A percentile compares a stretch with the other conserved stretches of the same genome.
phyloP scores from a whole-genome alignment of 2,797 vertebrate species.

The Sebastes itinus region DNA sequence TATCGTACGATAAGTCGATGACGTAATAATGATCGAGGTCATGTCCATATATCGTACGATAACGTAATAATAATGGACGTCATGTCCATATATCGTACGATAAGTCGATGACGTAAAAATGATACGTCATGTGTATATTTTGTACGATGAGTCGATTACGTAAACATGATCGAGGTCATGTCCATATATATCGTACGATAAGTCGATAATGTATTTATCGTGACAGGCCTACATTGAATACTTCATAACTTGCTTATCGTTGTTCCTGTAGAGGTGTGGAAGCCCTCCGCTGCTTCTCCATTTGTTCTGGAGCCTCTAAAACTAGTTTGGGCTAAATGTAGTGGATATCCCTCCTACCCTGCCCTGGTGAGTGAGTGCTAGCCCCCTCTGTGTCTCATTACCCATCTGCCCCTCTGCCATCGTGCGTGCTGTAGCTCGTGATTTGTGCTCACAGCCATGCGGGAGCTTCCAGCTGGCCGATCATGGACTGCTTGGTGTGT shows the following conservation, averaged over 20 bases:
- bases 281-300: slow-evolving; percentile 87
- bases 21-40: too few species aligned
- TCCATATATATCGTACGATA: too few species aligned
- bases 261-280: slow-evolving; percentile 92
- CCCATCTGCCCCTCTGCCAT: slow-evolving; percentile 65
- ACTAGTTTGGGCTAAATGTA: slow-evolving; percentile 97
- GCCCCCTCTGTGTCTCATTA: slow-evolving; percentile 55
- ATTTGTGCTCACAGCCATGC: slow-evolving; percentile 60
- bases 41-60: too few species aligned
- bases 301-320: slow-evolving; percentile 93
- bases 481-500: slow-evolving; percentile 42
- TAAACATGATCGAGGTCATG: too few species aligned
- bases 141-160: too few species aligned
- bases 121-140: too few species aligned
- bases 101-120: too few species aligned
- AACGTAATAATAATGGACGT: fast-evolving
- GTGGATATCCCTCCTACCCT: slow-evolving; percentile 93
- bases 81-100: too few species aligned
- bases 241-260: slow-evolving; percentile 79
- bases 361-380: slow-evolving; percentile 89
- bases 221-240: slow-evolving; percentile 43
- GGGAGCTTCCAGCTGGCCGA: slow-evolving; percentile 37
- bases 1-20: too few species aligned
- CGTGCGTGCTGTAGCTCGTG: slow-evolving; percentile 71
- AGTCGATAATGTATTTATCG: background rate